Base-by-base conservation (phyloP, 2,797 vertebrate species). In the Oreochromis grahami region DNA sequence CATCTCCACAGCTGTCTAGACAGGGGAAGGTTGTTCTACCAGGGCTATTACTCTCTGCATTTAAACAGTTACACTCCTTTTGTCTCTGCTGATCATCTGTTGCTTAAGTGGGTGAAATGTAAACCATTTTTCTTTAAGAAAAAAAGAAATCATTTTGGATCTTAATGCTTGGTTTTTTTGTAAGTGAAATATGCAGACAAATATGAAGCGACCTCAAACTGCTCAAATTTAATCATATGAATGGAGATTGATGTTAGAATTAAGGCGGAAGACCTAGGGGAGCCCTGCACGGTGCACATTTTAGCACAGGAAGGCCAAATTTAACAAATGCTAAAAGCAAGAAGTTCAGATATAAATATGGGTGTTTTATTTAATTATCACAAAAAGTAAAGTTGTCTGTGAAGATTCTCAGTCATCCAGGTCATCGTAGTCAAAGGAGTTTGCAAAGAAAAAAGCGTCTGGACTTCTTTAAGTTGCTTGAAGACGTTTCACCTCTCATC, bases 1-100 rank as follows among this genome's bases (percentile, higher is more conserved):
- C 82, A 81, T 86, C 84, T 90, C 87, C 85, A 84, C 83, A 88
- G 86, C 88, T 45, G 93, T 94, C 91, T 92, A 93, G 93, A 93
- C 89, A 65, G 43, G 8, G 68, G 84, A 93, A 93, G 94, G 93
- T 93, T 82, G 84, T 88, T 85, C 86, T 74, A 84, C 51, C 89
- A 60, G 74, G 63, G 43, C 82, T 81, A 90, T 93, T 93, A 86
- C 89, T 91, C 86, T 87, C 82, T 78, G 45, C 80, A 78, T 91
- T 93, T 91, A 86, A 93, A 87, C 86, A 83, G 82, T 80, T 89
- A 86, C 85, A 81, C 87, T 89, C 85, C 72, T 90, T 93, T 89
- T 79, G 83, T 92, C 89, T 92, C 87, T 72, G 83, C 92, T 92
- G 91, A 90, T 87, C 82, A 65, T 84, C 76, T 29, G 60, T 65